Conservation (phyloP, 2,113 vertebrate genomes). For the Lycocorax pyrrhopterus region DNA sequence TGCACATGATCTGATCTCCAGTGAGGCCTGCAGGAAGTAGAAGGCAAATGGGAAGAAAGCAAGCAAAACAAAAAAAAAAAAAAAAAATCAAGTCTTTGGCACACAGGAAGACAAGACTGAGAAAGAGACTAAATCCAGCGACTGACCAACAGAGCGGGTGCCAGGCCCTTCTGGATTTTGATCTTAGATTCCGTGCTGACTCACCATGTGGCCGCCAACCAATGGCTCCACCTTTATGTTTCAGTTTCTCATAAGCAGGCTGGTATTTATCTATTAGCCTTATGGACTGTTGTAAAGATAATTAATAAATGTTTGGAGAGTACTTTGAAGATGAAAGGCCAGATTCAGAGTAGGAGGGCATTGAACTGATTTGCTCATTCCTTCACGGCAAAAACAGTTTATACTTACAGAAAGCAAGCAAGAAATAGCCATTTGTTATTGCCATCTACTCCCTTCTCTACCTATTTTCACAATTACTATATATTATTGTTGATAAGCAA, state of each 20-base stretch:
- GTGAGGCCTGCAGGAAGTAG: not conserved
- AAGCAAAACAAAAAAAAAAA: not conserved
- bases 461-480: not conserved
- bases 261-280: constrained; percentile 11
- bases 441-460: not conserved
- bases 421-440: not conserved
- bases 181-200: constrained; percentile 7
- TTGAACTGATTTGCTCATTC: not conserved
- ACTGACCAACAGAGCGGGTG: not conserved
- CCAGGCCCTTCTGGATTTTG: constrained; percentile 20
- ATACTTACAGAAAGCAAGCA: not conserved
- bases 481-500: not conserved
- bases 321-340: constrained; percentile 16
- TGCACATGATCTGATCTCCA: not conserved
- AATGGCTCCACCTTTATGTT: constrained; percentile 23
- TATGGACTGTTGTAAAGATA: constrained; percentile 2
- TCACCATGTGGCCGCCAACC: not conserved
- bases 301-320: constrained; percentile 39
- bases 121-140: not conserved
- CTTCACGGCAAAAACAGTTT: not conserved
- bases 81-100: not conserved
- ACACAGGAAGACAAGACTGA: not conserved
- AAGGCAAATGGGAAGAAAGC: not conserved
- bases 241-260: not conserved
- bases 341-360: not conserved